Conservation (phyloP, 1,140 invertebrate species). For the Cherax destructor region DNA sequence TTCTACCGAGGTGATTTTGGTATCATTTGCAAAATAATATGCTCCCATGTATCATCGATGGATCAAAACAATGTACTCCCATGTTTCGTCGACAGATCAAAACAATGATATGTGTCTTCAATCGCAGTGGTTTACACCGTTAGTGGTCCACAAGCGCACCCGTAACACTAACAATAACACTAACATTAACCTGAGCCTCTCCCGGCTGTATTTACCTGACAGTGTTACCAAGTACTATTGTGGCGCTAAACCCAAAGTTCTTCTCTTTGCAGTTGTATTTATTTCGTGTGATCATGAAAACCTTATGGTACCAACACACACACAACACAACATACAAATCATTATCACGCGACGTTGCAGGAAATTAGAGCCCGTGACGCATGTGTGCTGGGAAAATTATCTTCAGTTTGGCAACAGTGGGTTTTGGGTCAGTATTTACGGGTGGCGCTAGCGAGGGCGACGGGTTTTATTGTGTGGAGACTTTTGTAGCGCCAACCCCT, state of each 20-base stretch:
- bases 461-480: constrained; percentile 20
- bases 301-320: neutral
- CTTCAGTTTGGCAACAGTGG: neutral
- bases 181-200: constrained; percentile 35
- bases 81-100: neutral
- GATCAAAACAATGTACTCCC: no score
- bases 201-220: neutral
- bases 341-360: neutral
- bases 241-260: constrained; percentile 11
- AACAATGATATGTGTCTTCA: neutral
- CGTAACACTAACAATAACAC: constrained; percentile 38
- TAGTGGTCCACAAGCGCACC: constrained; percentile 21
- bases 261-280: constrained; percentile 6
- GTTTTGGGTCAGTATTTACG: neutral
- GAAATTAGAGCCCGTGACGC: no score
- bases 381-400: neutral
- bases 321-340: neutral
- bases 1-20: no score
- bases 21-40: no score
- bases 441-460: neutral
- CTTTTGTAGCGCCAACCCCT: constrained; percentile 15
- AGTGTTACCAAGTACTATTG: neutral
- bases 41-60: no score
- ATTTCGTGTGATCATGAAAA: no score
- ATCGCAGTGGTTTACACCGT: neutral